Percentiles rank a stretch among this genome's conserved stretches.
phyloP scores from a whole-genome alignment of 2,113 vertebrate species.

The Chionis minor region DNA sequence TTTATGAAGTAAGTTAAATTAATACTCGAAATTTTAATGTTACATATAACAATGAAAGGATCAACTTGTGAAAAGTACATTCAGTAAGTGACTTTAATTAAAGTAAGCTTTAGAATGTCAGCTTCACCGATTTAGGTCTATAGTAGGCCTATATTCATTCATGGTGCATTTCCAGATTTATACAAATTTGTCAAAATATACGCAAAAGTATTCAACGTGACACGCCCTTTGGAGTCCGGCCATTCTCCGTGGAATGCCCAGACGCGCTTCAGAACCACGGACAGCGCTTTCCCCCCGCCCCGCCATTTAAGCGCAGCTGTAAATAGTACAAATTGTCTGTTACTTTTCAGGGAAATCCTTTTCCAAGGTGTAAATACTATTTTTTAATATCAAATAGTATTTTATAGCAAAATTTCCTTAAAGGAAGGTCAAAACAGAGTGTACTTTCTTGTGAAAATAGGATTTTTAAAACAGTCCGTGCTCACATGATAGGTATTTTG shows the following conservation, averaged over 20 bases:
- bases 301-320: accelerated
- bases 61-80: background rate
- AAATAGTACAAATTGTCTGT: accelerated
- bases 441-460: background rate
- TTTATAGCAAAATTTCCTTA: background rate
- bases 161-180: background rate
- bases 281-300: background rate
- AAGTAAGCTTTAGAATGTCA: background rate
- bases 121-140: background rate
- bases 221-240: accelerated
- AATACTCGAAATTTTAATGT: background rate
- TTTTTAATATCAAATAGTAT: accelerated
- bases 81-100: background rate
- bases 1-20: background rate
- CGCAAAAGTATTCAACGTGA: accelerated
- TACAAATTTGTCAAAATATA: accelerated
- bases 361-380: accelerated
- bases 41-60: background rate
- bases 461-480: background rate
- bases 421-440: background rate
- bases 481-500: background rate
- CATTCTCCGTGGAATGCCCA: accelerated
- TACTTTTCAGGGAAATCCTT: background rate
- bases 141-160: background rate
- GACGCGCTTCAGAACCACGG: background rate